Conservation (phyloP, 1,140 invertebrate genomes). For the Ridgeia piscesae region DNA sequence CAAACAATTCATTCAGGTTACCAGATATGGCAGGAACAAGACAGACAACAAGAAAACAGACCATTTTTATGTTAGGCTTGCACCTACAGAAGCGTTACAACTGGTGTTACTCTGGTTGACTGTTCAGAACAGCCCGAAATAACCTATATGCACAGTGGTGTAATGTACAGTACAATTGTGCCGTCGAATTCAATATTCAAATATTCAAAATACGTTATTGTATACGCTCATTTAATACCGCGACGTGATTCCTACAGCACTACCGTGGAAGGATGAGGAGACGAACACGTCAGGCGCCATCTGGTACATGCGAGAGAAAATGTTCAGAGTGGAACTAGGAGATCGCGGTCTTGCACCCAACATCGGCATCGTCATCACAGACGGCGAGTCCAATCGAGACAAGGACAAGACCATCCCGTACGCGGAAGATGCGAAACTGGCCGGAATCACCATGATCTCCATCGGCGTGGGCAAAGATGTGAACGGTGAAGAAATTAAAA, state of each 20-base stretch:
- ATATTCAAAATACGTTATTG: no score
- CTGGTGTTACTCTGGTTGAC: no score
- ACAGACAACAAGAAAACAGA: no score
- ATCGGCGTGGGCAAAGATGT: constrained; percentile 31
- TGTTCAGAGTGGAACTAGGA: constrained; percentile 11
- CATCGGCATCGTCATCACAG: constrained; percentile 39
- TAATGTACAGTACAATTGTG: no score
- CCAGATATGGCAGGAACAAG: no score
- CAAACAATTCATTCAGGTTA: no score
- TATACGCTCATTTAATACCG: no score
- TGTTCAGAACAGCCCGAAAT: no score
- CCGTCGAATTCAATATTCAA: no score
- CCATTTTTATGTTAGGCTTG: no score
- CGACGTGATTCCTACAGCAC: neutral
- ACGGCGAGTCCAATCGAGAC: constrained; percentile 41
- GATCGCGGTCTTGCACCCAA: constrained; percentile 29
- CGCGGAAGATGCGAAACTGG: constrained; percentile 11
- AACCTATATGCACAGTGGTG: no score
- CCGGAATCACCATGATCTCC: constrained; percentile 31
- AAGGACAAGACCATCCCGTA: constrained; percentile 25
- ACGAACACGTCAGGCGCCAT: constrained; percentile 26
- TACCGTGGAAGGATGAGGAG: constrained; percentile 22
- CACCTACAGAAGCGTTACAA: no score
- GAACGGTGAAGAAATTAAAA: constrained; percentile 34
- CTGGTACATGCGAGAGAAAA: neutral